Evolutionary conservation across 2,113 vertebrate genomes (phyloP), one percentile per base, ranked within the genome.

Genomic region (Myanophis thanlyinensis): DNA sequence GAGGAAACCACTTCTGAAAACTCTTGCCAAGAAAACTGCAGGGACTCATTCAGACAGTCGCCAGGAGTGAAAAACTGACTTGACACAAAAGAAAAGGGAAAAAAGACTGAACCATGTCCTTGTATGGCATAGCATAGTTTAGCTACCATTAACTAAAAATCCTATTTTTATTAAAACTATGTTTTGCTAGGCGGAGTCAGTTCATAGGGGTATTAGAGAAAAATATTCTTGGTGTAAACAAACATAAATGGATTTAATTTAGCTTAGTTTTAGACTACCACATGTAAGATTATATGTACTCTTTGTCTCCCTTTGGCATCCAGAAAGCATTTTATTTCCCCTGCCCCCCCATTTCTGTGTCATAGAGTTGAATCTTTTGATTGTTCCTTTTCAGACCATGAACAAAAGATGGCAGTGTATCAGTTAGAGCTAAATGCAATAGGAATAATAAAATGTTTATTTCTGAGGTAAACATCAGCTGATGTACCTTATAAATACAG

Each of bases 391-490:
- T 89, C 53, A 30, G 48, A 46, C 90, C 90, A 40, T 85, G 67
- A 95, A 96, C 94, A 95, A 93, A 0, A 90, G 9, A 8, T 54
- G 2, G 35, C 67, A 94, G 87, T 95, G 92, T 96, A 92, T 92
- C 67, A 40, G 0, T 18, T 73, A 30, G 91, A 93, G 85, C 95
- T 96, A 88, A 94, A 94, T 89, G 94, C 46, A 94, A 73, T 23
- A 91, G 53, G 44, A 67, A 1, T 85, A 92, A 92, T 91, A 51
- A 2, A 87, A 80, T 67, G 80, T 0, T 53, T 89, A 0, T 90
- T 56, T 6, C 1, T 91, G 67, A 35, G 51, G 80, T 95, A 96
- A 97, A 96, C 93, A 95, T 96, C 94, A 95, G 89, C 92, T 95
- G 93, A 3, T 89, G 48, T 47, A 35, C 2, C 6, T 25, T 73